phyloP scores from a whole-genome alignment of 2,888 invertebrate genomes.

The Leucania comma region DNA sequence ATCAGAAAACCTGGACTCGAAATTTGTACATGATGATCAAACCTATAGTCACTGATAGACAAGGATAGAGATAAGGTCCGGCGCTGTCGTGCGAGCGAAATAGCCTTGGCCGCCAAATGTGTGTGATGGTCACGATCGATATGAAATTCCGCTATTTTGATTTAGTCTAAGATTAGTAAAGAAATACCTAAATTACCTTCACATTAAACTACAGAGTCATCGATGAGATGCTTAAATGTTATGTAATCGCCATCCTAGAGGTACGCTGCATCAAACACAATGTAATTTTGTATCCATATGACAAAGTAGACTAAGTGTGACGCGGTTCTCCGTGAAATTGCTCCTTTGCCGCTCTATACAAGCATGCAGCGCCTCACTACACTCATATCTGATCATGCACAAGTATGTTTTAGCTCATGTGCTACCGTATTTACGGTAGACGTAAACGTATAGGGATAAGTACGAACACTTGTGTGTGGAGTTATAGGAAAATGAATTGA shows the following conservation, averaged over 20 bases:
- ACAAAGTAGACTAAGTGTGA: slow-evolving; percentile 51
- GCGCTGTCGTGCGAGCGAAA: too few species aligned
- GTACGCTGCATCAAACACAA: slow-evolving; percentile 31
- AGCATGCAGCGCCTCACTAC: slow-evolving; percentile 22
- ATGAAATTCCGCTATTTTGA: too few species aligned
- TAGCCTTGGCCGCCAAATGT: too few species aligned
- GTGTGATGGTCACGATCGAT: too few species aligned
- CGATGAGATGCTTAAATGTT: slow-evolving; percentile 15
- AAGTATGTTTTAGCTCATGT: slow-evolving; percentile 30
- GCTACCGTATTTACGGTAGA: slow-evolving; percentile 21
- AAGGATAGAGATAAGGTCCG: too few species aligned
- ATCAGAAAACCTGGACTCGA: too few species aligned
- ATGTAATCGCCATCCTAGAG: slow-evolving; percentile 8
- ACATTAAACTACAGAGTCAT: background rate
- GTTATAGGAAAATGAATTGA: background rate
- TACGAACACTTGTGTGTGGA: background rate
- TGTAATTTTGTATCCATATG: slow-evolving; percentile 57
- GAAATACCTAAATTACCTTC: too few species aligned
- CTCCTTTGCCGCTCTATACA: slow-evolving; percentile 54
- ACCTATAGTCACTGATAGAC: too few species aligned
- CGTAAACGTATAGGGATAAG: background rate
- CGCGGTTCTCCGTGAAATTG: slow-evolving; percentile 63
- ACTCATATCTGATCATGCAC: slow-evolving; percentile 49
- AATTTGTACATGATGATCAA: too few species aligned
- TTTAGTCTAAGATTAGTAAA: too few species aligned